Percentiles rank a stretch among this genome's conserved stretches.
phyloP scores from a whole-genome alignment of 1,140 invertebrate species.

The Atta colombica region DNA sequence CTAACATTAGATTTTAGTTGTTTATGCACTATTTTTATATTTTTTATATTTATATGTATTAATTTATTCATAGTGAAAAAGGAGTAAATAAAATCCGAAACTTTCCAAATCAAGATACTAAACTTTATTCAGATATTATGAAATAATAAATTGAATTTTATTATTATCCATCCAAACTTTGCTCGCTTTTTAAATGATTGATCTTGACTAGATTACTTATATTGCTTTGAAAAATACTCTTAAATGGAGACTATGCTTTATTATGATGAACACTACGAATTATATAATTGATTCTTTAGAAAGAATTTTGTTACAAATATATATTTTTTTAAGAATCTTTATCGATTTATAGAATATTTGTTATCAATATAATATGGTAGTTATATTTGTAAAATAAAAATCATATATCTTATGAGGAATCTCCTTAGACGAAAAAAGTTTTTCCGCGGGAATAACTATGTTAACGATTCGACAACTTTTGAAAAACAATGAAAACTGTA shows the following conservation, averaged over 20 bases:
- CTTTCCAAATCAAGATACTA: no score
- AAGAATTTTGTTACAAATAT: background rate
- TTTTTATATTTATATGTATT: no score
- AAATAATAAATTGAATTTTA: no score
- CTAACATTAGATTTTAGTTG: no score
- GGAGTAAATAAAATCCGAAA: no score
- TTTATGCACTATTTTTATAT: no score
- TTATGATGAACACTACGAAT: background rate
- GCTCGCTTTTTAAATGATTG: no score
- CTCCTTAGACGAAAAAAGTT: background rate
- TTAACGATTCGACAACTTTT: conserved; percentile 26
- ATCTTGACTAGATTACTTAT: no score
- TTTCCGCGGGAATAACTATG: conserved; percentile 4
- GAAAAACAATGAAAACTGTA: conserved; percentile 45
- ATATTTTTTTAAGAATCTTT: background rate
- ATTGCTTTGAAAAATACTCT: background rate
- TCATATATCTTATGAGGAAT: background rate
- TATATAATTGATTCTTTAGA: background rate
- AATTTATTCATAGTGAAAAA: no score
- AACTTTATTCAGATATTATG: no score
- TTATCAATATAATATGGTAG: background rate
- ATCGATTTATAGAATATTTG: background rate
- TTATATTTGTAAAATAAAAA: background rate
- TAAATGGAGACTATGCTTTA: background rate
- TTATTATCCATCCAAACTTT: no score